Percentiles rank a stretch among this genome's conserved stretches.
Evolutionary conservation across 2,113 vertebrate species (phyloP).

Genomic region (Phasianus colchicus): DNA sequence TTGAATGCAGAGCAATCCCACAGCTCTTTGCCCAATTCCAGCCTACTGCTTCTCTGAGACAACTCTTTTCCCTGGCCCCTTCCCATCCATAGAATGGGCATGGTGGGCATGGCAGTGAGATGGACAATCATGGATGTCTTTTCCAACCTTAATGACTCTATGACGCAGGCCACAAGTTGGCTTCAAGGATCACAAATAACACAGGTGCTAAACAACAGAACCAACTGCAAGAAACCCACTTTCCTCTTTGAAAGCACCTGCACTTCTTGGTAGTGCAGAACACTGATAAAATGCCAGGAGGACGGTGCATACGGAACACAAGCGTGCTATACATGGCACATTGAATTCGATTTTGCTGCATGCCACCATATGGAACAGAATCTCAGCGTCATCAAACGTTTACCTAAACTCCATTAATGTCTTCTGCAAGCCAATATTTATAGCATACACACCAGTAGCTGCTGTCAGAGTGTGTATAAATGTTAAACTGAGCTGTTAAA

Average conservation of each 20-base stretch:
- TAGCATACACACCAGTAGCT: constrained; percentile 73
- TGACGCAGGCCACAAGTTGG: fast-evolving
- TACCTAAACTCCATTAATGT: constrained; percentile 74
- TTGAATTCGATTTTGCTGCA: neutral
- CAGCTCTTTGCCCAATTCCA: neutral
- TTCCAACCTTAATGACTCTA: too few relatives aligned
- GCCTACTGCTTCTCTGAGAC: fast-evolving
- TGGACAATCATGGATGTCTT: too few relatives aligned
- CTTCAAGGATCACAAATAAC: neutral
- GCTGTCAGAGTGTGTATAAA: constrained; percentile 75
- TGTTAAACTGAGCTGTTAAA: constrained; percentile 76
- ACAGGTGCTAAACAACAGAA: neutral
- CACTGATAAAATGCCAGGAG: neutral
- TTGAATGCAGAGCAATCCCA: neutral
- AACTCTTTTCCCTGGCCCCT: neutral
- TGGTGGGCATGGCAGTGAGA: too few relatives aligned
- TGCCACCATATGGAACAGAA: constrained; percentile 63
- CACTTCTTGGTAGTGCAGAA: fast-evolving
- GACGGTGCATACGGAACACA: neutral
- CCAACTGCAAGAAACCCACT: neutral
- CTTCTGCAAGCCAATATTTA: constrained; percentile 76
- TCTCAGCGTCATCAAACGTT: constrained; percentile 68
- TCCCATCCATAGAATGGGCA: neutral
- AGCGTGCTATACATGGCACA: neutral
- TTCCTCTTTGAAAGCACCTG: neutral